Conservation (phyloP, 2,888 invertebrate species). For the Drosophila bunnanda region DNA sequence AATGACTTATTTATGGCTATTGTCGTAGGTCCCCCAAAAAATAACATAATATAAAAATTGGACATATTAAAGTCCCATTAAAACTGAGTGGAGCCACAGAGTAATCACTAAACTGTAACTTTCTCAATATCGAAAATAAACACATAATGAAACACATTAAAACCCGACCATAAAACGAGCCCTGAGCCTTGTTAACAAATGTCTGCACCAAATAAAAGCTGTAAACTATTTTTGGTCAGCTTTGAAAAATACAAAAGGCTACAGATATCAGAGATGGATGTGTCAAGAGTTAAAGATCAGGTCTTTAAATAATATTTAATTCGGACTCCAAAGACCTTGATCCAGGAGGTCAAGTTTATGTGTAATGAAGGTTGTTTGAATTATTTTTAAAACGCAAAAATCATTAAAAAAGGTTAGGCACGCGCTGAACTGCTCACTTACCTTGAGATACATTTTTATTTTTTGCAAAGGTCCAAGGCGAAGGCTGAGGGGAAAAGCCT, state of each 20-base stretch:
- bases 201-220: conserved; percentile 6
- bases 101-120: conserved; percentile 31
- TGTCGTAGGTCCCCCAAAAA: conserved; percentile 43
- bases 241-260: not conserved
- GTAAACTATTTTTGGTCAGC: conserved; percentile 5
- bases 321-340: conserved; percentile 14
- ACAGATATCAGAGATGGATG: conserved; percentile 9
- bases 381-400: conserved; percentile 28
- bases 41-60: conserved; percentile 38
- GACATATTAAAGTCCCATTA: conserved; percentile 74
- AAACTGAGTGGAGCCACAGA: conserved; percentile 30
- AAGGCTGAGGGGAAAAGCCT: not conserved
- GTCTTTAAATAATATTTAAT: not conserved
- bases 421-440: conserved; percentile 26
- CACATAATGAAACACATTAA: conserved; percentile 36
- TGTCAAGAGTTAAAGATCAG: conserved; percentile 15
- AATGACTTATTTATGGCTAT: conserved; percentile 73
- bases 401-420: conserved; percentile 27
- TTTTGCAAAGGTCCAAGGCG: conserved; percentile 3
- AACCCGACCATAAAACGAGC: conserved; percentile 39
- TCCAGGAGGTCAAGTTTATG: conserved; percentile 16
- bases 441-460: conserved; percentile 20
- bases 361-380: conserved; percentile 16
- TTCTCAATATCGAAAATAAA: conserved; percentile 23
- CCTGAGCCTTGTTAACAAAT: conserved; percentile 16